phyloP scores from a whole-genome alignment of 2,113 vertebrate species.

The Oncorhynchus nerka region DNA sequence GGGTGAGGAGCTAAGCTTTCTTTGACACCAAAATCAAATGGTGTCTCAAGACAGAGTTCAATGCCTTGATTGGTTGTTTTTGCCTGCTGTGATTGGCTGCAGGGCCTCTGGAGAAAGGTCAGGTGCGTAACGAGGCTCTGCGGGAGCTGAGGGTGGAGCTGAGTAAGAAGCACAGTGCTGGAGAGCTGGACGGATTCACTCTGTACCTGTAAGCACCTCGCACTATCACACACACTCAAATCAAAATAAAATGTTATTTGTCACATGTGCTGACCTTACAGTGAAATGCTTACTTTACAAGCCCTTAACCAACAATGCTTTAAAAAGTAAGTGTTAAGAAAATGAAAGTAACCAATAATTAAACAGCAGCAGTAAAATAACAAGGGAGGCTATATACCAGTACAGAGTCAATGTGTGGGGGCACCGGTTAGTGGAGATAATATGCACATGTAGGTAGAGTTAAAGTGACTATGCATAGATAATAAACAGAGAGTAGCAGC shows the following conservation, averaged over 20 bases:
- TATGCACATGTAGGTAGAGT: too few species aligned
- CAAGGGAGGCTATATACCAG: too few species aligned
- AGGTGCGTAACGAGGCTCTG: constrained; percentile 95
- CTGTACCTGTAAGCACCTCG: constrained; percentile 86
- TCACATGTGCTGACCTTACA: too few species aligned
- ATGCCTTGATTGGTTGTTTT: background rate
- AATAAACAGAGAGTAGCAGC: too few species aligned
- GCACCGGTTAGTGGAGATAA: too few species aligned
- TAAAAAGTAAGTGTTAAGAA: too few species aligned
- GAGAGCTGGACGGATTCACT: constrained; percentile 93
- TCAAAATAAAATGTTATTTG: background rate
- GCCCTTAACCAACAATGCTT: too few species aligned
- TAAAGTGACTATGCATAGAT: too few species aligned
- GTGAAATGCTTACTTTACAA: too few species aligned
- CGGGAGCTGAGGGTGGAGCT: constrained; percentile 93
- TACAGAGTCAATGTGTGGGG: too few species aligned
- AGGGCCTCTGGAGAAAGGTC: constrained; percentile 97
- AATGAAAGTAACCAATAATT: too few species aligned
- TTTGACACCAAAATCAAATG: background rate
- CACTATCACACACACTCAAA: background rate
- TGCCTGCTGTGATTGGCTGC: constrained; percentile 7
- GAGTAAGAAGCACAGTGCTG: constrained; percentile 92
- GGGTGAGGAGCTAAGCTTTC: constrained; percentile 75
- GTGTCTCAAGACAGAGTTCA: background rate
- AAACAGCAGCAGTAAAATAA: too few species aligned